Evolutionary conservation across 2,797 vertebrate species (phyloP).

Genomic region (Girardinus metallicus): DNA sequence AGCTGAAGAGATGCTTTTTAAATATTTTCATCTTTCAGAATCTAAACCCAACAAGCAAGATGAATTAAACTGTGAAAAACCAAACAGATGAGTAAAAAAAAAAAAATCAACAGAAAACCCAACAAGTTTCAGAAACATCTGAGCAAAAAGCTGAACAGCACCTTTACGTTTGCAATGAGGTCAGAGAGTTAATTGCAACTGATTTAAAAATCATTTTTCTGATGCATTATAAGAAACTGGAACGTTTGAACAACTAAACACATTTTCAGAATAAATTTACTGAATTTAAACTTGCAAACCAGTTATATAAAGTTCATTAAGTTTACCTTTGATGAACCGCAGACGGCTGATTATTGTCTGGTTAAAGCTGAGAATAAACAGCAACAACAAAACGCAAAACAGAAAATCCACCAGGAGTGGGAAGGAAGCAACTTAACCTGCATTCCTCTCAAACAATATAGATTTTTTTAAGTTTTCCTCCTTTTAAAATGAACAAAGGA

Average conservation of each 20-base stretch:
- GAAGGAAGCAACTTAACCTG: not conserved
- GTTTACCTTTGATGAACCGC: not conserved
- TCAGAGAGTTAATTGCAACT: not conserved
- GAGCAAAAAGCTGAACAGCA: not conserved
- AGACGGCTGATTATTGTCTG: not conserved
- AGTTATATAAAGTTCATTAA: not conserved
- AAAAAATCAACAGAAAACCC: not conserved
- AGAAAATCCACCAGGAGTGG: not conserved
- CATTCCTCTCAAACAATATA: not conserved
- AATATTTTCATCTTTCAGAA: not conserved
- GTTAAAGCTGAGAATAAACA: not conserved
- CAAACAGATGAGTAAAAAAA: not conserved
- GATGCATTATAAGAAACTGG: not conserved
- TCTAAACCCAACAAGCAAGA: not conserved
- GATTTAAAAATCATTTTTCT: not conserved
- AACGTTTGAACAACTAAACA: not conserved
- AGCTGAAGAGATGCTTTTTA: not conserved
- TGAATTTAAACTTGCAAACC: conserved; percentile 1
- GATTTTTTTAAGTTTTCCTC: not conserved
- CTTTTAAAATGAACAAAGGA: not conserved
- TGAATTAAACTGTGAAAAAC: conserved; percentile 1
- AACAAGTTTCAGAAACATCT: not conserved
- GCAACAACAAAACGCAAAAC: not conserved
- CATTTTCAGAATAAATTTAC: not conserved
- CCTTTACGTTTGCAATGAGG: not conserved